phyloP scores from a whole-genome alignment of 2,113 vertebrate species.

The Montifringilla adamsi region DNA sequence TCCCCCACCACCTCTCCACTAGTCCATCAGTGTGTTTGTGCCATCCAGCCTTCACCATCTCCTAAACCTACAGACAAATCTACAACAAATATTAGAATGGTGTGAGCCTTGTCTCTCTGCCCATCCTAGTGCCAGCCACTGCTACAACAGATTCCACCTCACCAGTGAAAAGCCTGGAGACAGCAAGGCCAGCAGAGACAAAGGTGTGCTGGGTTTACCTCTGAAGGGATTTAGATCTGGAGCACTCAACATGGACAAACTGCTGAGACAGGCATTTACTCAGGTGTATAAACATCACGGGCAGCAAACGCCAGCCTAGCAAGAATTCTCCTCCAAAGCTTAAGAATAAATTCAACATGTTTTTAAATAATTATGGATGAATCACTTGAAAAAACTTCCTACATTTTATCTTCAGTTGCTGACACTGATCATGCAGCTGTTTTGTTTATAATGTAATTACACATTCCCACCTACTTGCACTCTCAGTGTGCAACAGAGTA shows the following conservation, averaged over 20 bases:
- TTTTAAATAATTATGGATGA: conserved; percentile 49
- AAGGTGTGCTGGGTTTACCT: conserved; percentile 36
- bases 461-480: background rate
- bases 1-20: background rate
- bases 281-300: conserved; percentile 34
- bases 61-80: background rate
- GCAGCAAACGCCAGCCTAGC: background rate
- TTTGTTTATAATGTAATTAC: conserved; percentile 6
- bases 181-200: background rate
- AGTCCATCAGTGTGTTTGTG: background rate
- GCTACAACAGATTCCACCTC: background rate
- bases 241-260: background rate
- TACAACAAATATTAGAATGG: background rate
- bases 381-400: conserved; percentile 27
- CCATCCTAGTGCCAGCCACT: background rate
- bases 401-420: conserved; percentile 12
- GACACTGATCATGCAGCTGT: background rate
- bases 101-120: background rate
- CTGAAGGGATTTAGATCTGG: conserved; percentile 52
- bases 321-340: conserved; percentile 32
- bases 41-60: background rate
- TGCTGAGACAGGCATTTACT: conserved; percentile 58
- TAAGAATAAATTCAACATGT: conserved; percentile 45
- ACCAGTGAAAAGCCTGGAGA: background rate
- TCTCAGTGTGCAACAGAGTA: background rate